Evolutionary conservation across 2,797 vertebrate species (phyloP), one percentile per base, ranked within the genome.

Genomic region (Luscinia luscinia): DNA sequence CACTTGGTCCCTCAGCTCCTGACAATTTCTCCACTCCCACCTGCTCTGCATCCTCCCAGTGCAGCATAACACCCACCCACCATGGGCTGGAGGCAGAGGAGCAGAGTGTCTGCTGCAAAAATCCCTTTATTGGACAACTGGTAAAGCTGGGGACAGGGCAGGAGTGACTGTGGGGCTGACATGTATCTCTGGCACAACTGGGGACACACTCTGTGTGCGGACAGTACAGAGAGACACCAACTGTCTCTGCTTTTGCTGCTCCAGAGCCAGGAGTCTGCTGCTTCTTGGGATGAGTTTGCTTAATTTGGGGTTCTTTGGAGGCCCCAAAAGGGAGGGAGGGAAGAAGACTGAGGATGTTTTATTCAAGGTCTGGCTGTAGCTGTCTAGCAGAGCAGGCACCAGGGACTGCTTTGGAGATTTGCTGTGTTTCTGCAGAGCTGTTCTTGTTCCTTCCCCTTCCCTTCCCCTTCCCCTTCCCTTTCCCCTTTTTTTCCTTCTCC

Each of bases 11-110:
- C 40, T 36, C 28, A 69, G 30, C n/a, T 73, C 28, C 24, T 1
- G 2, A 46, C 1, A 7, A 55, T 64, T 68, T 43, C 36, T 66
- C 16, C 15, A 26, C 14, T 84, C 61, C 61, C 1, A 2, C 32
- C 26, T 61, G 18, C 46, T 68, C 34, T 2, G 48, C 19, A 2
- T 49, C 34, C 41, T 61, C 38, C 5, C 0, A 8, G 22, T 32
- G 41, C 75, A 84, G 23, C 3, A 0, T 24, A 54, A 48, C 13
- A 11, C 57, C 26, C 59, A 15, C 4, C 34, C 36, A 4, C 49
- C 0, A 0, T 0, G 0, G 69, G 69, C 58, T 57, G 19, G 26
- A 51, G 36, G 80, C 80, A 86, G 57, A 51, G 61, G 15, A 38
- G 30, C 0, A 3, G 55, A 9, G 40, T 61, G 3, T 51, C 54